Evolutionary conservation across 2,797 vertebrate species (phyloP).

Genomic region (Paramormyrops hopkinsi): DNA sequence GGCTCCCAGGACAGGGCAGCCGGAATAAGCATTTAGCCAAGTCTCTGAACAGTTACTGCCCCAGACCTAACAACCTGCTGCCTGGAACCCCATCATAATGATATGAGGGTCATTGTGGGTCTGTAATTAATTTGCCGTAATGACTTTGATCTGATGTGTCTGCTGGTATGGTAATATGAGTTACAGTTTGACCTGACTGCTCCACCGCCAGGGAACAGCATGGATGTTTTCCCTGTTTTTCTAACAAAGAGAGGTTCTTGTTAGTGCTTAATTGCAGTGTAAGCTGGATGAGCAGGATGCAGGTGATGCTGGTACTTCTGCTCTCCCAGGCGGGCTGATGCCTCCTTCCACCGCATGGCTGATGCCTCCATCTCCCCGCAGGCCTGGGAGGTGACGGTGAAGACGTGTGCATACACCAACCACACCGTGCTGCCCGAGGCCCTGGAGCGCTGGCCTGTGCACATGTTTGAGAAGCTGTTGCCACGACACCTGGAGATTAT

Average conservation of each 20-base stretch:
- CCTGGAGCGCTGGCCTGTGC: constrained; percentile 77
- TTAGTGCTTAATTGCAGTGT: background rate
- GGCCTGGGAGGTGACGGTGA: constrained; percentile 79
- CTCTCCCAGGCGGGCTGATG: background rate
- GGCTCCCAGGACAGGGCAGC: background rate
- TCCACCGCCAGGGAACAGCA: background rate
- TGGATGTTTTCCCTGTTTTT: background rate
- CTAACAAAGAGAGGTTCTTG: background rate
- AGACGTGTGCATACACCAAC: constrained; percentile 80
- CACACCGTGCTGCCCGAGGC: constrained; percentile 82
- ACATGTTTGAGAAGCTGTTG: constrained; percentile 76
- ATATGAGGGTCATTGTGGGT: background rate
- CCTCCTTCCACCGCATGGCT: background rate
- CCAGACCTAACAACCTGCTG: background rate
- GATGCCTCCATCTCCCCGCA: constrained; percentile 32
- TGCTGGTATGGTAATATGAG: background rate
- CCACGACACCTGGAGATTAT: constrained; percentile 76
- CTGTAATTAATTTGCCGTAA: background rate
- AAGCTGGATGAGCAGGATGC: background rate
- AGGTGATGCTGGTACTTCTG: background rate
- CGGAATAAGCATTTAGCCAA: background rate
- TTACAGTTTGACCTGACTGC: background rate
- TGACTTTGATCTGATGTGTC: background rate
- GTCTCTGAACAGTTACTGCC: background rate
- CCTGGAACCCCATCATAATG: background rate